Evolutionary conservation across 37 sponge, comb jelly and placozoan species (phyloP), one percentile per base, ranked within the genome.

Genomic region (Cliona cf. orientalis): DNA sequence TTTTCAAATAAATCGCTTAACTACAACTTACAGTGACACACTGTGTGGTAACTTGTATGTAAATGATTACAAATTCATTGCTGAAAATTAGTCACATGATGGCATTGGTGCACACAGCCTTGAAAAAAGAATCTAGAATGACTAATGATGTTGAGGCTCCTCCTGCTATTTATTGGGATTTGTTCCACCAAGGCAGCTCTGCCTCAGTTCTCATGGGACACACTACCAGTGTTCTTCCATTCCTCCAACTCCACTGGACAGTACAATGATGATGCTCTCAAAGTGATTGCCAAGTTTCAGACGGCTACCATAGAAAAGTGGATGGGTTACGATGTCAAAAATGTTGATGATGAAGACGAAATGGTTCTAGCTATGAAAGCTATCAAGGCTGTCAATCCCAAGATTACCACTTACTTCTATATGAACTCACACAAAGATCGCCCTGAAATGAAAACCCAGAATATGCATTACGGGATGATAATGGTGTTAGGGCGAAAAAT

Each of bases 181-280:
- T 19, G 46, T 71, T 4, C 29, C 2, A 71, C n/a, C 71, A 6
- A 5, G 2, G 57, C 58, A 41, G 66, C 64, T 35, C 69, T 45
- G 53, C 83, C 83, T 35, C 72, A 42, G 39, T 82, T 84, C 69
- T 72, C 64, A 53, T 84, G 84, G 84, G 76, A 84, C 46, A 84
- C 75, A 2, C 61, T 84, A 21, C 84, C 75, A 41, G 84, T 84
- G 35, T 84, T 70, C 84, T 70, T 59, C 67, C 84, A 84, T 53
- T 61, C 71, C 32, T 31, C 60, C 43, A 74, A 84, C 67, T 41
- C 57, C 41, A 84, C 56, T 74, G 84, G 84, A 2, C 68, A 44
- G 29, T 84, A 72, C 76, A 42, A 2, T 6, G 67, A 21, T 1
- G 45, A 59, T 0, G 44, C 84, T 14, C 17, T 84, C 11, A 25